These are phyloP conservation scores for Pangasius krempfi DNA, from an alignment of 2,797 vertebrate species.

Conservation along the genomic window DNA sequence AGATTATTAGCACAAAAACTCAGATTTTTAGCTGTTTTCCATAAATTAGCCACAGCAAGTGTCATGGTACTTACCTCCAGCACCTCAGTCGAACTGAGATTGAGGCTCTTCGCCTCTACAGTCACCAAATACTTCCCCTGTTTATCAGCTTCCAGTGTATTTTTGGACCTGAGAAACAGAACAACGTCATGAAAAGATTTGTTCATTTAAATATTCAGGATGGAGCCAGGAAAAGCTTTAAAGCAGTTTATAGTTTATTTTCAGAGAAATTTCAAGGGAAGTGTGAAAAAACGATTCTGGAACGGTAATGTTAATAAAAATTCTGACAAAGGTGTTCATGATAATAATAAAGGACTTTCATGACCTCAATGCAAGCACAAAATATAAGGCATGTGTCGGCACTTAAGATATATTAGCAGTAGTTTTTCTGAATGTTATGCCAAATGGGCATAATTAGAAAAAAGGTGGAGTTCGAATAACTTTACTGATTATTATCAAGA, in stretches of 20 bases:
- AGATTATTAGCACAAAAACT: neutral
- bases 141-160: conserved; percentile 70
- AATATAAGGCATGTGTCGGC: too few species aligned
- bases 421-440: too few species aligned
- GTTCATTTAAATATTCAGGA: neutral
- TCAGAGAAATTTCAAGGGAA: too few species aligned
- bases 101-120: conserved; percentile 76
- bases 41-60: neutral
- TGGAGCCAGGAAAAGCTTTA: neutral
- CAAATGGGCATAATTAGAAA: too few species aligned
- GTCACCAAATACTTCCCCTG: conserved; percentile 87
- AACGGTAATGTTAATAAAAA: too few species aligned
- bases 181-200: neutral
- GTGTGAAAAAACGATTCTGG: too few species aligned
- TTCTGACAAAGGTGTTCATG: too few species aligned
- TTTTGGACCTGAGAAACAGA: conserved; percentile 72
- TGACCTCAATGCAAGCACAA: too few species aligned
- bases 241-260: neutral
- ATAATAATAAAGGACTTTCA: too few species aligned
- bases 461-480: too few species aligned
- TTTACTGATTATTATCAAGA: too few species aligned
- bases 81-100: conserved; percentile 56
- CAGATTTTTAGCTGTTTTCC: neutral
- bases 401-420: too few species aligned
- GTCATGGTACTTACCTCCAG: conserved; percentile 66